Conservation (phyloP, 2,113 vertebrate species). For the Excalfactoria chinensis region DNA sequence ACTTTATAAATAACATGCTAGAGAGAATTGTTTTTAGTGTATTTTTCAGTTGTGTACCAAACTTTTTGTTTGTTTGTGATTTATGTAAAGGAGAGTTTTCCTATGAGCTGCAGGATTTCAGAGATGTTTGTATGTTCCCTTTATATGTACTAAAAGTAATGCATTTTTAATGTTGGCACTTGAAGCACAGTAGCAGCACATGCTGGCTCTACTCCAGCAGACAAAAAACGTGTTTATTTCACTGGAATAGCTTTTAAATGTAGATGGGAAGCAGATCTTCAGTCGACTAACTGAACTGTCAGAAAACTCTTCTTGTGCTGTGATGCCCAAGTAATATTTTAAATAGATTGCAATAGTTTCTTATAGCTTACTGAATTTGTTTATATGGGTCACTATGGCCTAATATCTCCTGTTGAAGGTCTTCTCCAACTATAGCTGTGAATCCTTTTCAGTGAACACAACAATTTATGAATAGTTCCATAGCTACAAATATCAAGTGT, state of each 20-base stretch:
- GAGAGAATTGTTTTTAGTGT: not conserved
- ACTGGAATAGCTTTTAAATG: not conserved
- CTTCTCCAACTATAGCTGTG: not conserved
- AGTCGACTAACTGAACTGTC: not conserved
- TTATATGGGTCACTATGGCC: constrained; percentile 30
- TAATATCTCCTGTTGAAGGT: not conserved
- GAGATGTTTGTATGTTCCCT: not conserved
- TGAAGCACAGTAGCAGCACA: not conserved
- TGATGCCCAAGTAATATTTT: not conserved
- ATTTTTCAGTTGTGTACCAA: not conserved
- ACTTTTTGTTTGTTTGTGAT: not conserved
- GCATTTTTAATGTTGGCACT: not conserved
- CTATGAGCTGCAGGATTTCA: not conserved
- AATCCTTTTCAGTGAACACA: constrained; percentile 1
- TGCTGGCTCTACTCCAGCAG: not conserved
- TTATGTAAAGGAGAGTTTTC: not conserved
- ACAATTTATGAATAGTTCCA: not conserved
- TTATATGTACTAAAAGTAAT: not conserved
- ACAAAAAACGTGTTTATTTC: not conserved
- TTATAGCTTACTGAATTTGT: constrained; percentile 1
- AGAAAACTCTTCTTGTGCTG: not conserved
- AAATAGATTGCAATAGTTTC: not conserved
- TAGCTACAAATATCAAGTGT: not conserved
- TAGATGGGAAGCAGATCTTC: not conserved
- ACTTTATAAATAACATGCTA: not conserved